Percentiles rank a stretch among this genome's conserved stretches.
Evolutionary conservation across 2,888 invertebrate species (phyloP).

Genomic region (Hirtodrosophila alboralis): DNA sequence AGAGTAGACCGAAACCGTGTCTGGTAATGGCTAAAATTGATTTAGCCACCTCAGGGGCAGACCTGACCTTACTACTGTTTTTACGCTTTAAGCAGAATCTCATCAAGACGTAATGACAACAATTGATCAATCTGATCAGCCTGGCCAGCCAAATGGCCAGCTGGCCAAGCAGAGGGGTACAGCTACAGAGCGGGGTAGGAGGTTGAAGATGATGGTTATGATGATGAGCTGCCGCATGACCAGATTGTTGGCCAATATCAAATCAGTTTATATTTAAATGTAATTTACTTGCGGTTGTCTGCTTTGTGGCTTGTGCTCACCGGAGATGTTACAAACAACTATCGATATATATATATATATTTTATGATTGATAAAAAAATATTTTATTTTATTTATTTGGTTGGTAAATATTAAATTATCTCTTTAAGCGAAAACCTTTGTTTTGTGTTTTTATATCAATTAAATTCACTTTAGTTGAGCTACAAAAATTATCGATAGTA

Average conservation of each 20-base stretch:
- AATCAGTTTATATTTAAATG: constrained; percentile 71
- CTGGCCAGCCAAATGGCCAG: constrained; percentile 2
- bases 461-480: no score
- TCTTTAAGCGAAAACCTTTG: no score
- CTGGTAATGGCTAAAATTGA: constrained; percentile 79
- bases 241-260: constrained; percentile 41
- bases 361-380: no score
- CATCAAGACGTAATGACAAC: constrained; percentile 81
- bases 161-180: no score
- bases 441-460: no score
- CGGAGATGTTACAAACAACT: no score
- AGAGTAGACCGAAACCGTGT: constrained; percentile 43
- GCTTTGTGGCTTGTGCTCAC: constrained; percentile 1
- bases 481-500: no score
- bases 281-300: constrained; percentile 70
- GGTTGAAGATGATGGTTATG: constrained; percentile 58
- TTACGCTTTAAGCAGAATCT: constrained; percentile 84
- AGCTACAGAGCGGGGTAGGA: no score
- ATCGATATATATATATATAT: no score
- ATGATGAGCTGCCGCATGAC: constrained; percentile 29
- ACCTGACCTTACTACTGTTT: constrained; percentile 84
- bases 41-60: constrained; percentile 79
- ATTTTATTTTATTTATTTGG: no score
- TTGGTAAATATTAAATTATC: no score
- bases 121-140: constrained; percentile 66